Evolutionary conservation across 2,797 vertebrate species (phyloP).

Genomic region (Onychomys torridus): DNA sequence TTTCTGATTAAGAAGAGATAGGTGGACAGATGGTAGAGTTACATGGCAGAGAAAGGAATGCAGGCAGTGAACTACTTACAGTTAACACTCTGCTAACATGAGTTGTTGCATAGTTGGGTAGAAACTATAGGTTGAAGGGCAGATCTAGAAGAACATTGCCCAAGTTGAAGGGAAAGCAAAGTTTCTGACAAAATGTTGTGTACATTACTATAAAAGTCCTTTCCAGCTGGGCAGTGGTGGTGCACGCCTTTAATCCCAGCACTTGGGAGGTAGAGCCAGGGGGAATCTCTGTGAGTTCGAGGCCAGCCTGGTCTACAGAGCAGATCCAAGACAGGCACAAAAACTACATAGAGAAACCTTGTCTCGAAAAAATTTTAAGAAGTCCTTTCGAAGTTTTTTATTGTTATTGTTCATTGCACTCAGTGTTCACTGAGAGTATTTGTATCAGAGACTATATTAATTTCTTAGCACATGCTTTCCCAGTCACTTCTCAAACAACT

Average conservation of each 20-base stretch:
- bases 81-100: neutral
- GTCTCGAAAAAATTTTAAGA: too few species aligned
- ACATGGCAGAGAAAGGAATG: neutral
- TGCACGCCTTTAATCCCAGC: too few species aligned
- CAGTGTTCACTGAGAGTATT: neutral
- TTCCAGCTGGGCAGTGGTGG: too few species aligned
- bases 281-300: too few species aligned
- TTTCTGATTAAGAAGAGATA: conserved; percentile 74
- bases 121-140: conserved; percentile 10
- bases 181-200: neutral
- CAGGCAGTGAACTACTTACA: conserved; percentile 62
- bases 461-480: neutral
- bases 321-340: too few species aligned
- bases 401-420: neutral
- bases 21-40: conserved; percentile 77
- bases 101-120: neutral
- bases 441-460: neutral
- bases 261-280: too few species aligned
- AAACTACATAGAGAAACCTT: too few species aligned
- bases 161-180: neutral
- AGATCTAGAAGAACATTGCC: neutral
- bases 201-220: neutral
- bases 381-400: neutral
- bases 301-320: too few species aligned
- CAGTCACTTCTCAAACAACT: neutral